Evolutionary conservation across 2,113 vertebrate species (phyloP).

Genomic region (Rhinogobius similis): DNA sequence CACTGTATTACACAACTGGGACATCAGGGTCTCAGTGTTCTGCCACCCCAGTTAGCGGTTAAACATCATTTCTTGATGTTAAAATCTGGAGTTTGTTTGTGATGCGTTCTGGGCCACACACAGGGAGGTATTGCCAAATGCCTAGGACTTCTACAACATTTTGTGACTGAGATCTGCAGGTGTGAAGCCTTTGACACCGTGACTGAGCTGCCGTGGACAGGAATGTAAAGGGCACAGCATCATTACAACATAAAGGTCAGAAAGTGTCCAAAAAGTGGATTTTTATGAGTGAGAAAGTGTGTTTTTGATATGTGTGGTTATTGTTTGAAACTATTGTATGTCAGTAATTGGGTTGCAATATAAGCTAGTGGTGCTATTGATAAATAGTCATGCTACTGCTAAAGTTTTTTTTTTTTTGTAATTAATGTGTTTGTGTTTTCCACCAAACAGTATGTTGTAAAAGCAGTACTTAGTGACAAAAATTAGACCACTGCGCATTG

Average conservation of each 20-base stretch:
- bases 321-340: not conserved
- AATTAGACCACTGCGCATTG: too few relatives aligned
- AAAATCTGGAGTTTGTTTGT: conserved; percentile 45
- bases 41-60: conserved; percentile 35
- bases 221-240: not conserved
- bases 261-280: not conserved
- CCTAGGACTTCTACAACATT: conserved; percentile 26
- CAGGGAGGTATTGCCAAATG: too few relatives aligned
- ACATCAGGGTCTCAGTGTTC: not conserved
- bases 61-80: conserved; percentile 4
- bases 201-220: conserved; percentile 26
- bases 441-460: too few relatives aligned
- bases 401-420: too few relatives aligned
- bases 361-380: too few relatives aligned
- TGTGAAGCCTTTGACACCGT: conserved; percentile 57
- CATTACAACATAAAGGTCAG: not conserved
- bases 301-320: not conserved
- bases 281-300: conserved; percentile 8
- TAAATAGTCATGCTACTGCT: too few relatives aligned
- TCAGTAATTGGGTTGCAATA: not conserved
- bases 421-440: too few relatives aligned
- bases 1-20: not conserved
- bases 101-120: conserved; percentile 60
- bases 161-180: conserved; percentile 54
- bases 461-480: too few relatives aligned